These are phyloP conservation scores for Triplophysa tibetana DNA, from an alignment of 2,113 vertebrate species.

Conservation along the genomic window DNA sequence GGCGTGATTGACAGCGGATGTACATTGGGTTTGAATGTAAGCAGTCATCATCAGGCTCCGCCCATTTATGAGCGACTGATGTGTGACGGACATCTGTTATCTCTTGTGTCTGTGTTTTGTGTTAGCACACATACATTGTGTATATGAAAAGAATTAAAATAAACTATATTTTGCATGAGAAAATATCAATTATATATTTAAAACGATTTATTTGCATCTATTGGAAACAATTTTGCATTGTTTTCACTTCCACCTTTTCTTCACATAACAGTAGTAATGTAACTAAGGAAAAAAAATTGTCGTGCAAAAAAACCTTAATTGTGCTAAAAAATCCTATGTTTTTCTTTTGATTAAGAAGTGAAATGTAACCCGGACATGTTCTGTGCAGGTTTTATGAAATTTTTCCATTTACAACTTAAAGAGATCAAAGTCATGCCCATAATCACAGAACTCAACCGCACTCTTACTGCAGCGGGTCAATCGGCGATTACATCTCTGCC, in stretches of 20 bases:
- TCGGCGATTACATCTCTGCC: constrained; percentile 15
- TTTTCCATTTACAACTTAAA: not conserved
- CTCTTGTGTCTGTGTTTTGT: not conserved
- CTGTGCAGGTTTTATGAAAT: not conserved
- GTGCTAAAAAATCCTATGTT: no score
- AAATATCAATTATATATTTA: no score
- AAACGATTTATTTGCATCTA: no score
- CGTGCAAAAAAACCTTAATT: no score
- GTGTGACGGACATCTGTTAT: constrained; percentile 19
- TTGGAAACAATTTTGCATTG: no score
- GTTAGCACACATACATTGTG: not conserved
- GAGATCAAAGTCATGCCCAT: not conserved
- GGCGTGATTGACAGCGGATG: constrained; percentile 1
- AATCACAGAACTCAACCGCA: constrained; percentile 6
- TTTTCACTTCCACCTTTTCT: no score
- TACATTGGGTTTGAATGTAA: constrained; percentile 2
- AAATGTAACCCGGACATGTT: not conserved
- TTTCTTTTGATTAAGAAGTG: not conserved
- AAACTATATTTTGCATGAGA: no score
- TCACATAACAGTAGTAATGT: no score
- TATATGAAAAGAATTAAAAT: no score
- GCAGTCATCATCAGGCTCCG: constrained; percentile 3
- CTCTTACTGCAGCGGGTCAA: not conserved
- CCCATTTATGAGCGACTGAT: constrained; percentile 20
- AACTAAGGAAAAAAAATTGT: no score